Evolutionary conservation across 2,113 vertebrate genomes (phyloP).

Genomic region (Triplophysa tibetana): DNA sequence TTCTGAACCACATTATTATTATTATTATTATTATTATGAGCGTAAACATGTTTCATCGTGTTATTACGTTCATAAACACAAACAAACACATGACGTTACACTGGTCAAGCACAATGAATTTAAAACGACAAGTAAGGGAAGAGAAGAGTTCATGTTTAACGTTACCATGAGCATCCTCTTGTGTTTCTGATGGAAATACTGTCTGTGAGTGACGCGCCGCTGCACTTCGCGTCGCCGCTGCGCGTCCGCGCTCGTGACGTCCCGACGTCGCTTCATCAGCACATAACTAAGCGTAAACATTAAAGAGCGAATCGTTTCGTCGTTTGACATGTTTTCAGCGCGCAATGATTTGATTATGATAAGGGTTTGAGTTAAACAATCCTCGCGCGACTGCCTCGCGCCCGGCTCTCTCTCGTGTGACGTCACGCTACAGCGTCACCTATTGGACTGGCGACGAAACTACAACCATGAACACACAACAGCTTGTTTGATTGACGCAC

Average conservation of each 20-base stretch:
- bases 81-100: background rate
- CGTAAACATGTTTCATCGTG: no score
- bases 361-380: background rate
- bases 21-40: no score
- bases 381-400: background rate
- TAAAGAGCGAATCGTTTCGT: conserved; percentile 61
- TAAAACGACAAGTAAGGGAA: no score
- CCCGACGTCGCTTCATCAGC: conserved; percentile 73
- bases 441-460: background rate
- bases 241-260: conserved; percentile 58
- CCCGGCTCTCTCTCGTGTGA: background rate
- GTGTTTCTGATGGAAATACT: conserved; percentile 80
- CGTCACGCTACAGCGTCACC: background rate
- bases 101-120: background rate
- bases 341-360: background rate
- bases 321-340: conserved; percentile 58
- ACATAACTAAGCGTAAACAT: conserved; percentile 73
- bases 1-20: no score
- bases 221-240: conserved; percentile 72
- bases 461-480: background rate
- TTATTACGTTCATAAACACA: no score
- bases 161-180: conserved; percentile 61
- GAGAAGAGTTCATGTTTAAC: background rate
- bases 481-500: no score
- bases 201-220: conserved; percentile 72